Conservation (phyloP, 2,797 vertebrate species). For the Liparis tanakae region DNA sequence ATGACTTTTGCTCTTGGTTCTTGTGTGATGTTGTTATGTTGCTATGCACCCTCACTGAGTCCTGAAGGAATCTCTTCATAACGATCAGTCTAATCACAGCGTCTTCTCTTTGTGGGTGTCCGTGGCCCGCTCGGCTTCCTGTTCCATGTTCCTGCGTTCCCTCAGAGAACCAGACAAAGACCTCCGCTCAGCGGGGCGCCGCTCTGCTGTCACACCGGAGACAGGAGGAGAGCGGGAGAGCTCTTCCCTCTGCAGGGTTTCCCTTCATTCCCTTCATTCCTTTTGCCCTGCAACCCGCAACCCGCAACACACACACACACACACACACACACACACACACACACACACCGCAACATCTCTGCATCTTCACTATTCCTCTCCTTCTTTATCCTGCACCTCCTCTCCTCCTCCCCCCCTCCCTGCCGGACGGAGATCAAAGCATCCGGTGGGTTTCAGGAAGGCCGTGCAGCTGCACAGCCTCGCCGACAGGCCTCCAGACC, state of each 20-base stretch:
- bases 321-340: neutral
- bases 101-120: conserved; percentile 34
- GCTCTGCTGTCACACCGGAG: conserved; percentile 53
- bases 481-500: conserved; percentile 33
- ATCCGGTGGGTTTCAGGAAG: conserved; percentile 51
- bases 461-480: conserved; percentile 35
- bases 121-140: conserved; percentile 32
- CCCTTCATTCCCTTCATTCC: conserved; percentile 1
- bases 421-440: conserved; percentile 61
- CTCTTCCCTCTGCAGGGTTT: conserved; percentile 40
- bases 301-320: conserved; percentile 5
- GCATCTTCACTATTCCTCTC: conserved; percentile 21
- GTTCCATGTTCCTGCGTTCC: conserved; percentile 37
- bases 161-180: conserved; percentile 53
- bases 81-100: conserved; percentile 53
- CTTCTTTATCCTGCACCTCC: neutral
- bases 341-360: conserved; percentile 19
- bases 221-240: conserved; percentile 36
- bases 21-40: conserved; percentile 12
- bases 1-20: neutral
- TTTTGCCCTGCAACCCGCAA: neutral
- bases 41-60: conserved; percentile 10
- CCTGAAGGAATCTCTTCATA: conserved; percentile 53
- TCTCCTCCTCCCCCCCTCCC: neutral
- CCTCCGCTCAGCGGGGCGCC: conserved; percentile 58